Evolutionary conservation across 2,797 vertebrate genomes (phyloP), one percentile per base, ranked within the genome.

Genomic region (Diplodus sargus): DNA sequence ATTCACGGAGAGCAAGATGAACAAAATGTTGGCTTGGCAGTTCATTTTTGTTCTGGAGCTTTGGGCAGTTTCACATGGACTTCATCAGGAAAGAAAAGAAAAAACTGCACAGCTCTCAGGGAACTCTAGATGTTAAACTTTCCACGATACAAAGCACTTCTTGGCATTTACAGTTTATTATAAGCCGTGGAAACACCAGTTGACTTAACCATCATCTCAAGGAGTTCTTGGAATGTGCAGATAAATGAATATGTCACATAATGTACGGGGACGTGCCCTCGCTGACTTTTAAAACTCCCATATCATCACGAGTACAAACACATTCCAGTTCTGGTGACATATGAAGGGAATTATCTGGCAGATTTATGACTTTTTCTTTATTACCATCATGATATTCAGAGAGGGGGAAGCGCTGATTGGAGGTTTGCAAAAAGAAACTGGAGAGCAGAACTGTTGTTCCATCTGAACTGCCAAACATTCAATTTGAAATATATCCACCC

Each of bases 401-500:
- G 1, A 28, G 28, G 39, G 17, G 49, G 34, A 66, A 20, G 20
- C n/a, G 47, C 20, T 52, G 54, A 63, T 54, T 23, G 70, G 22
- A 67, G 9, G 5, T 49, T 60, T 30, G 65, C 30, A 66, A 57
- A 6, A 28, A 34, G 5, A 34, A 48, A 39, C 47, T 54, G 75
- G 60, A 85, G 63, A 53, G 42, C 2, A 23, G 68, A 78, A 43
- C 28, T 34, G 47, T 56, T 34, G 54, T 74, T 81, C 69, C 78
- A 70, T 56, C 3, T 39, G 4, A 57, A 23, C 17, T 64, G 68
- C 83, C 76, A 82, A 79, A 62, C 62, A 10, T 25, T 60, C 74
- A 53, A 1, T 67, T 17, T 83, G 61, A 78, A 80, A 78, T 47
- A 39, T 0, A 62, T 77, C 82, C 71, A 56, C 49, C 57, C 28